Evolutionary conservation across 2,797 vertebrate genomes (phyloP).

Genomic region (Mormyrus proboscirostris): DNA sequence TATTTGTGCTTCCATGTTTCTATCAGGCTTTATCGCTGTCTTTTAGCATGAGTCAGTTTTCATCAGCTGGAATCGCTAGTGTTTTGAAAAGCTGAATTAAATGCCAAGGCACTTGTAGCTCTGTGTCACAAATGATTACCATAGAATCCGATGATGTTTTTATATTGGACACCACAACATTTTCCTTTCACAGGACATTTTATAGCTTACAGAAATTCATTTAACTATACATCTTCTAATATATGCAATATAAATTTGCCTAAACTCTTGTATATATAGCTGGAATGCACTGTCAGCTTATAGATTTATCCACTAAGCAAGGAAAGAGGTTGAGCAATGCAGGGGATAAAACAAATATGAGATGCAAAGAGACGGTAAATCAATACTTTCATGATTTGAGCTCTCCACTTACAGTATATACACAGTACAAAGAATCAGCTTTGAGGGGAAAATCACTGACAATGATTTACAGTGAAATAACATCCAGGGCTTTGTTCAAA

Average conservation of each 20-base stretch:
- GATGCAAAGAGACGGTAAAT: neutral
- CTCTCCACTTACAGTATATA: neutral
- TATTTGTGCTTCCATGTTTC: neutral
- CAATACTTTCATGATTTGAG: slow-evolving; percentile 4
- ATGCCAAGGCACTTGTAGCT: neutral
- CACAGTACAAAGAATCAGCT: neutral
- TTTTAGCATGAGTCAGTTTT: slow-evolving; percentile 2
- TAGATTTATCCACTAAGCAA: neutral
- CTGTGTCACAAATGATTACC: neutral
- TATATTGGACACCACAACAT: neutral
- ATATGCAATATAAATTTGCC: neutral
- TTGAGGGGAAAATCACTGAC: neutral
- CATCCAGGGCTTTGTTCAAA: neutral
- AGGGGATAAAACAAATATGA: slow-evolving; percentile 8
- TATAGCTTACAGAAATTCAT: neutral
- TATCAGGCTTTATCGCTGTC: neutral
- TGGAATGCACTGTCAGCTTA: neutral
- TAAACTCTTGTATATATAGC: neutral
- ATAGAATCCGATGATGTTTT: neutral
- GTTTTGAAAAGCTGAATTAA: slow-evolving; percentile 6
- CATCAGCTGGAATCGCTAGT: neutral
- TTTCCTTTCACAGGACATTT: neutral
- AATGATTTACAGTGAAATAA: neutral
- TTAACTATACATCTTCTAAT: neutral
- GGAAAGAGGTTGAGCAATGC: neutral